Evolutionary conservation across 1,140 invertebrate species (phyloP).

Genomic region (Drosophila kanapiae): DNA sequence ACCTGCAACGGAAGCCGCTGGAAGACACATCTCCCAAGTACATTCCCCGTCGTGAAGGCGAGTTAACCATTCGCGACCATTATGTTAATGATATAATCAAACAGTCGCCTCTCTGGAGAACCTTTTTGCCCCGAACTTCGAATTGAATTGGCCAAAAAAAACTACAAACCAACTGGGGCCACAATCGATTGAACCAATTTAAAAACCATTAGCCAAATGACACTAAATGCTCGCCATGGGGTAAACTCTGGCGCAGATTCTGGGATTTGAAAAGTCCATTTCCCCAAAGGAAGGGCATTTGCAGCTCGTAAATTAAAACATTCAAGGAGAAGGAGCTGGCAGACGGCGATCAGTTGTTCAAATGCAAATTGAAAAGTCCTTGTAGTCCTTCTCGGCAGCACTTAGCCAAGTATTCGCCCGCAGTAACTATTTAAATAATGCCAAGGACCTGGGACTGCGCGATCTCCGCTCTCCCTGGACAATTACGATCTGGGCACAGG

Average conservation of each 20-base stretch:
- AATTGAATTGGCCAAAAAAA: conserved; percentile 35
- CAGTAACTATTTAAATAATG: conserved; percentile 81
- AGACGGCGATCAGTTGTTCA: conserved; percentile 13
- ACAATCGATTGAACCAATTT: conserved; percentile 62
- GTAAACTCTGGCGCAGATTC: conserved; percentile 12
- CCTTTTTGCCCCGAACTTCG: conserved; percentile 8
- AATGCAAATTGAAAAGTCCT: conserved; percentile 68
- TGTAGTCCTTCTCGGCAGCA: conserved; percentile 38
- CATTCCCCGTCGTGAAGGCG: neutral
- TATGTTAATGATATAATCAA: conserved; percentile 49
- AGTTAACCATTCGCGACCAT: conserved; percentile 10
- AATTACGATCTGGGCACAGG: conserved; percentile 52
- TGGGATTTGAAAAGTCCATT: conserved; percentile 28
- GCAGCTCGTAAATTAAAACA: conserved; percentile 77
- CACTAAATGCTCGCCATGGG: conserved; percentile 69
- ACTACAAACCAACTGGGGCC: neutral
- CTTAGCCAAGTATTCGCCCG: conserved; percentile 74
- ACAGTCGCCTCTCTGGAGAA: conserved; percentile 30
- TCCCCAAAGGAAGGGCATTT: conserved; percentile 25
- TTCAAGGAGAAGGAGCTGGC: conserved; percentile 32
- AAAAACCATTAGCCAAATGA: conserved; percentile 77
- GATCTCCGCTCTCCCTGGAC: conserved; percentile 20
- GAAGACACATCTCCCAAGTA: neutral
- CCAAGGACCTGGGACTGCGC: conserved; percentile 37
- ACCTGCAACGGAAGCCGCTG: neutral